Evolutionary conservation across 2,797 vertebrate genomes (phyloP), one percentile per base, ranked within the genome.

Genomic region (Serranus cabrilla): DNA sequence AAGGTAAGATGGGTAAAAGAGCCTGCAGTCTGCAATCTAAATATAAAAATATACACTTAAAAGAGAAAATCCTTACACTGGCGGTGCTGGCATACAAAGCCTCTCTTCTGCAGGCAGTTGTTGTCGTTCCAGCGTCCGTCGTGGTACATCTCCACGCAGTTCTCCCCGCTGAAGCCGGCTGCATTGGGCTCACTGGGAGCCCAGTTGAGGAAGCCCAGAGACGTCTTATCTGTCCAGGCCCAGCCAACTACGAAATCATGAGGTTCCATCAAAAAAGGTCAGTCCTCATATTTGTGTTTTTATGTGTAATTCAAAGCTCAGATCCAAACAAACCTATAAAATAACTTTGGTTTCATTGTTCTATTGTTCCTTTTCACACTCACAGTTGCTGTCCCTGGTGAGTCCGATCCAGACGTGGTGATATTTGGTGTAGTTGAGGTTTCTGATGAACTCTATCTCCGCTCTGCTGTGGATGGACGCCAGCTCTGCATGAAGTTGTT

Each of bases 121-220:
- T 95, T 94, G 91, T 96, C 95, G 0, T 95, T 96, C 95, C 95
- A 96, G 62, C 6, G 82, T 31, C 95, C 95, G 1, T 96, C 94
- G 0, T 37, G 20, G 73, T 94, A 94, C 95, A 96, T 94, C 88
- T 96, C 95, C 71, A 95, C 95, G 1, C 95, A 96, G 87, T 91
- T 93, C 90, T 96, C 94, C 21, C 82, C 83, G 0, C 31, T 82
- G n/a, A 86, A 58, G 0, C 91, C 70, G 1, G 87, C 89, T 0
- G 25, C 39, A 1, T 95, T 95, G 45, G 95, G 95, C 72, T 96
- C 94, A 1, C 90, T 87, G 0, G 66, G 81, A 16, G 93, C 95
- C 95, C 95, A 96, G 92, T 95, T 95, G 7, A 94, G 23, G 76
- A 93, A 96, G 17, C 68, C 89, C 82, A 96, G 0, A 10, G 92